Evolutionary conservation across 37 sponge, comb jelly and placozoan species (phyloP), one percentile per base, ranked within the genome.

Genomic region (Aplysina aerophoba): DNA sequence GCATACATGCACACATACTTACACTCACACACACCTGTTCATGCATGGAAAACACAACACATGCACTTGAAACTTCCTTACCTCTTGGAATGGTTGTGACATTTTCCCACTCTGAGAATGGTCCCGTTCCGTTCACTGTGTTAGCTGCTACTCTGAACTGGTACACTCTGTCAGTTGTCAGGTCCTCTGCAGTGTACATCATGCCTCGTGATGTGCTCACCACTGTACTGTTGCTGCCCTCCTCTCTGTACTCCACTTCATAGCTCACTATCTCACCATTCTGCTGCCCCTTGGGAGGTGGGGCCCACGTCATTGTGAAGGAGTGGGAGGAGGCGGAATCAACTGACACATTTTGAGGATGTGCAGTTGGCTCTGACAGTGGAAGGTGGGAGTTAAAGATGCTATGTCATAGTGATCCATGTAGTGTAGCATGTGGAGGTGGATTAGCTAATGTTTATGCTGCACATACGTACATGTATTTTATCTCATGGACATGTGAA

Each of bases 11-110:
- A n/a, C n/a, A n/a, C n/a, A n/a, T n/a, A n/a, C n/a, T n/a, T n/a
- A n/a, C n/a, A n/a, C n/a, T n/a, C n/a, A n/a, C n/a, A n/a, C n/a
- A n/a, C n/a, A n/a, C n/a, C n/a, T n/a, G n/a, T n/a, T n/a, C n/a
- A n/a, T n/a, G n/a, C n/a, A n/a, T n/a, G n/a, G n/a, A n/a, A n/a
- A n/a, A n/a, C n/a, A n/a, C n/a, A n/a, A n/a, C n/a, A n/a, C n/a
- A n/a, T n/a, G n/a, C n/a, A n/a, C n/a, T n/a, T n/a, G n/a, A n/a
- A n/a, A n/a, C n/a, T 44, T 6, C 28, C 71, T 31, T 69, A 69
- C 71, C 71, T 69, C 35, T 69, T 69, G 71, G 71, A 27, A 69
- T 69, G 34, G 71, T 69, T 69, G 71, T 12, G 13, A 69, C 34
- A 35, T n/a, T 11, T 30, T 30, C 33, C 34, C 35, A 35, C 1